Conservation (phyloP, 2,888 invertebrate genomes). For the Tinea semifulvella region DNA sequence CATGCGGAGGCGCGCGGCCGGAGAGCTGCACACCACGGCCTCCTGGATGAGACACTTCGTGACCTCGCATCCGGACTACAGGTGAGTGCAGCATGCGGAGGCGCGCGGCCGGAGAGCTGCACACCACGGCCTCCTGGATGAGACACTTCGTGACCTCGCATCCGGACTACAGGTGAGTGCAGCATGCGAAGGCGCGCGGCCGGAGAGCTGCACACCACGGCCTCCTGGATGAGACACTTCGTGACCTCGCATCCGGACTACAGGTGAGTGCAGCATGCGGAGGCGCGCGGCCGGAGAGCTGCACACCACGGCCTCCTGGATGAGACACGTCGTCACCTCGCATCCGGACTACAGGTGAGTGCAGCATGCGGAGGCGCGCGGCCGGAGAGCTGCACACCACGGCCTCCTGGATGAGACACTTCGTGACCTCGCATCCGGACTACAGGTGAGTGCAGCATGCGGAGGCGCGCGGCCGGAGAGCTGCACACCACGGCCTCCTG, state of each 20-base stretch:
- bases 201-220: slow-evolving; percentile 92
- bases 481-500: slow-evolving; percentile 93
- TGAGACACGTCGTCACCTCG: slow-evolving; percentile 85
- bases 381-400: slow-evolving; percentile 92
- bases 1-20: slow-evolving; percentile 87
- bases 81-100: slow-evolving; percentile 83
- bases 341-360: slow-evolving; percentile 91
- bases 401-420: slow-evolving; percentile 93
- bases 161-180: slow-evolving; percentile 84
- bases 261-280: slow-evolving; percentile 83
- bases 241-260: slow-evolving; percentile 89
- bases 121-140: slow-evolving; percentile 96
- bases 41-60: slow-evolving; percentile 95
- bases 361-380: slow-evolving; percentile 82
- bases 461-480: slow-evolving; percentile 86
- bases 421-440: slow-evolving; percentile 86
- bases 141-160: slow-evolving; percentile 89
- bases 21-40: slow-evolving; percentile 92
- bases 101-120: slow-evolving; percentile 86
- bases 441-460: slow-evolving; percentile 88
- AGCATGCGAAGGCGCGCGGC: slow-evolving; percentile 86
- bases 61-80: slow-evolving; percentile 86
- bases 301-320: slow-evolving; percentile 94
- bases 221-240: slow-evolving; percentile 93
- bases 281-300: slow-evolving; percentile 88